A percentile compares a stretch with the other conserved stretches of the same genome.
phyloP scores from a whole-genome alignment of 2,797 vertebrate genomes.

The Halcyon badia region DNA sequence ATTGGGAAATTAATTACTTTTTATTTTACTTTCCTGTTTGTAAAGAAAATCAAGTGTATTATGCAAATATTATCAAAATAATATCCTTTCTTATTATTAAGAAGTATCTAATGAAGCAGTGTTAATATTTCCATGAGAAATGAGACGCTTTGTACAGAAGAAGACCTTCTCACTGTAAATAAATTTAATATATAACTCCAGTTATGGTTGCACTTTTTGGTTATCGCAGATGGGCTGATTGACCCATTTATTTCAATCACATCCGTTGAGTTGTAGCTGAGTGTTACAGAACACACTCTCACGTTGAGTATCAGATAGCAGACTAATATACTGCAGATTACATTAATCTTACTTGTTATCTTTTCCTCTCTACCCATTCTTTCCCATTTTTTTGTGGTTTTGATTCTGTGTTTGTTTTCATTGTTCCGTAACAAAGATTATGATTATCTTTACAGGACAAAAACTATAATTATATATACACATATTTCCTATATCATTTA shows the following conservation, averaged over 20 bases:
- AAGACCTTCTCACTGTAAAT: background rate
- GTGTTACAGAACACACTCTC: background rate
- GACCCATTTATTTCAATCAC: background rate
- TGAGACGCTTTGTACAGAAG: background rate
- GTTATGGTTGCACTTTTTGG: background rate
- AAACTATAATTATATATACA: background rate
- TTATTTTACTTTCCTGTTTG: background rate
- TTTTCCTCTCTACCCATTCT: background rate
- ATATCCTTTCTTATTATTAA: background rate
- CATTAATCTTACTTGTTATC: slow-evolving; percentile 45
- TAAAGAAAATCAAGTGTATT: background rate
- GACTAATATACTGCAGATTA: slow-evolving; percentile 21
- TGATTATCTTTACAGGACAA: slow-evolving; percentile 36
- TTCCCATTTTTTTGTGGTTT: slow-evolving; percentile 12
- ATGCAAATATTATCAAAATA: background rate
- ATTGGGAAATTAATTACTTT: background rate
- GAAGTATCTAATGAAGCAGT: background rate
- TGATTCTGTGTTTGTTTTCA: slow-evolving; percentile 36
- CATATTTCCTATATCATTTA: slow-evolving; percentile 1
- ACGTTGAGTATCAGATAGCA: slow-evolving; percentile 32
- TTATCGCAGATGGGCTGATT: background rate
- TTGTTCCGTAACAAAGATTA: slow-evolving; percentile 37
- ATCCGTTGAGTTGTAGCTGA: background rate
- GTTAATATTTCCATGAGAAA: background rate
- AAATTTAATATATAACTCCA: background rate